Evolutionary conservation across 2,113 vertebrate species (phyloP).

Genomic region (Pedetes capensis): DNA sequence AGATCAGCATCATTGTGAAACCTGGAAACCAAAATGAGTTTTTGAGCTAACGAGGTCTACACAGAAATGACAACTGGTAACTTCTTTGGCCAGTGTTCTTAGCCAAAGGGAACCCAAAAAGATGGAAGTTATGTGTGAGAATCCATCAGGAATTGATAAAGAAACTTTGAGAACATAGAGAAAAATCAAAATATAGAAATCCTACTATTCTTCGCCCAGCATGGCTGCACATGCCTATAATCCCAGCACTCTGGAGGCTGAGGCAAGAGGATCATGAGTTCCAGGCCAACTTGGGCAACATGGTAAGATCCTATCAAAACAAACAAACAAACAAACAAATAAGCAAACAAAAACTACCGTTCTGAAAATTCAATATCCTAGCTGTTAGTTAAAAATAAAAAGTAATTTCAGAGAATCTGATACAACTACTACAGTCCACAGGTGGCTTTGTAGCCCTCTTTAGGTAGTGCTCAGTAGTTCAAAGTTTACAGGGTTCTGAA

Average conservation of each 20-base stretch:
- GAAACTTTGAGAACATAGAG: background rate
- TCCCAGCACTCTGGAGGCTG: background rate
- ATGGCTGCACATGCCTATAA: background rate
- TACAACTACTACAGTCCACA: background rate
- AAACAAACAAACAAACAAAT: no score
- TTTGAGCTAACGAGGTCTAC: background rate
- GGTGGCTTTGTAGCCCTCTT: background rate
- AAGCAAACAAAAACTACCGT: background rate
- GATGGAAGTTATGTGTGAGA: background rate
- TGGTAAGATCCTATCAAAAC: background rate
- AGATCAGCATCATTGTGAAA: background rate
- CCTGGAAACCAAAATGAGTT: background rate
- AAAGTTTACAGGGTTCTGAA: background rate
- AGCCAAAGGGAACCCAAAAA: background rate
- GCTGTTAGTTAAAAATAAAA: background rate
- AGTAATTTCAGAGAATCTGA: background rate
- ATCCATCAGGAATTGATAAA: background rate
- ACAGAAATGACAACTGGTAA: background rate
- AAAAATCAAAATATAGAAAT: constrained; percentile 16
- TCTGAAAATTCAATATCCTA: constrained; percentile 6
- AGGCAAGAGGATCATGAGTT: background rate
- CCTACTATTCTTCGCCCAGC: background rate
- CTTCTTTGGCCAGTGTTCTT: background rate
- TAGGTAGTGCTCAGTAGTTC: background rate
- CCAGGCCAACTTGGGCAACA: background rate